Conservation (phyloP, 2,888 invertebrate species). For the Byasa hedistus region DNA sequence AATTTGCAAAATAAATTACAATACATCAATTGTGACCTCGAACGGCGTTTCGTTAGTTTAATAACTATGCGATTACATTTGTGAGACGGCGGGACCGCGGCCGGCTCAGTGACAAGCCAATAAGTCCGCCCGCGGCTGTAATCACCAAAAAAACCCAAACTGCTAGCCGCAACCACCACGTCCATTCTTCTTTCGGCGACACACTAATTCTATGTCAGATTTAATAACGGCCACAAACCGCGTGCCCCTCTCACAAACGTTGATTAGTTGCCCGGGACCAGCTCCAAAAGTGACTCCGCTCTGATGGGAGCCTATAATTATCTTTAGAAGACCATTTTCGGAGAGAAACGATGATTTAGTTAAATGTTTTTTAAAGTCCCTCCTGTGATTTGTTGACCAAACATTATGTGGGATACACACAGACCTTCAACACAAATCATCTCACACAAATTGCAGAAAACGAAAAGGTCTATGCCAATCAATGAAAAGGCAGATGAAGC, state of each 20-base stretch:
- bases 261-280: slow-evolving; percentile 64
- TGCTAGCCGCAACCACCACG: slow-evolving; percentile 17
- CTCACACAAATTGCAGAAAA: too few species aligned
- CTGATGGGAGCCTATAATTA: slow-evolving; percentile 71
- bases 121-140: slow-evolving; percentile 22
- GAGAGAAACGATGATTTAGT: slow-evolving; percentile 74
- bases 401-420: slow-evolving; percentile 51
- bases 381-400: slow-evolving; percentile 73
- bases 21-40: background rate
- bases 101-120: slow-evolving; percentile 22
- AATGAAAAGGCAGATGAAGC: too few species aligned
- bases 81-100: background rate
- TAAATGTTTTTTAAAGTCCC: slow-evolving; percentile 69
- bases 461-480: too few species aligned
- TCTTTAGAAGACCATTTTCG: slow-evolving; percentile 72
- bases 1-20: background rate
- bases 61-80: slow-evolving; percentile 10
- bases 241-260: slow-evolving; percentile 40
- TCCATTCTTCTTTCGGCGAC: slow-evolving; percentile 27
- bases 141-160: slow-evolving; percentile 16
- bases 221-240: slow-evolving; percentile 19
- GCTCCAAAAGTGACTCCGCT: slow-evolving; percentile 48
- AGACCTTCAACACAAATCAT: slow-evolving; percentile 26
- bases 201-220: slow-evolving; percentile 30
- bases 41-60: slow-evolving; percentile 14